Percentiles rank a stretch among this genome's conserved stretches.
phyloP scores from a whole-genome alignment of 2,797 vertebrate genomes.

The Silurus aristotelis region DNA sequence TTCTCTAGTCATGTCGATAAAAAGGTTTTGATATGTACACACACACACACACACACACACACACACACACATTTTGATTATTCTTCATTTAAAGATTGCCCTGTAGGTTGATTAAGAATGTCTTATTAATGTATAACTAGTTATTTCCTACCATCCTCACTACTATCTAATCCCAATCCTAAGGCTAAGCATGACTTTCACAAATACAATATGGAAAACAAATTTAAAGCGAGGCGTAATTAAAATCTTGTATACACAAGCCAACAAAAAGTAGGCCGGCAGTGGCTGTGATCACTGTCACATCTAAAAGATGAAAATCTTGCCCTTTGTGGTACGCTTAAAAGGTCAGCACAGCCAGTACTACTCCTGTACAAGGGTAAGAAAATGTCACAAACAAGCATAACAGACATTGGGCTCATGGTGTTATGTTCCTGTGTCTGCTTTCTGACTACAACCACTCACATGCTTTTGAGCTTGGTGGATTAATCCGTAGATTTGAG shows the following conservation, averaged over 20 bases:
- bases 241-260: neutral
- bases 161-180: neutral
- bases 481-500: conserved; percentile 38
- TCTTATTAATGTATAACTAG: neutral
- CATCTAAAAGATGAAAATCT: conserved; percentile 51
- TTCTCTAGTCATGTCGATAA: neutral
- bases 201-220: neutral
- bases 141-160: neutral
- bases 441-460: neutral
- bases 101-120: neutral
- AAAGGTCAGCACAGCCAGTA: conserved; percentile 51
- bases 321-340: conserved; percentile 40
- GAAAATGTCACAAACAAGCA: conserved; percentile 51
- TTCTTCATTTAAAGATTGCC: too few species aligned
- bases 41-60: neutral
- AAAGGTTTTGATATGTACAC: conserved; percentile 6
- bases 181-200: neutral
- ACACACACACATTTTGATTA: neutral
- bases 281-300: neutral
- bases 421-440: conserved; percentile 27
- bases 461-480: conserved; percentile 27
- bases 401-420: conserved; percentile 17
- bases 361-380: conserved; percentile 35
- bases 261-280: neutral
- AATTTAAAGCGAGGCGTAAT: neutral